Evolutionary conservation across 1,140 invertebrate genomes (phyloP), one percentile per base, ranked within the genome.

Genomic region (Cyrtorhinus lividipennis): DNA sequence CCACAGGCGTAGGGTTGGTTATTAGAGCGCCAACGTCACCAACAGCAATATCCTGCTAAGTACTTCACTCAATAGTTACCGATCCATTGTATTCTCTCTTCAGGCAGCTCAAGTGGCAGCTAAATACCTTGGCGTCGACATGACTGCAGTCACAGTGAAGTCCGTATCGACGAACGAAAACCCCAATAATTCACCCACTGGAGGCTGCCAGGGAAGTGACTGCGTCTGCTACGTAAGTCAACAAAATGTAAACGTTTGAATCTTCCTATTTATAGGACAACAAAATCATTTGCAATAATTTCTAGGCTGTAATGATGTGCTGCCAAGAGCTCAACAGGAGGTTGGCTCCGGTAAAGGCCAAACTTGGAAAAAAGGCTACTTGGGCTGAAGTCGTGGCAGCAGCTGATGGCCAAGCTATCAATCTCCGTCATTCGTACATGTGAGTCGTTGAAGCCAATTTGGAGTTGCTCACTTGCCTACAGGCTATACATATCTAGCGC

Each of bases 41-140:
- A n/a, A n/a, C n/a, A n/a, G n/a, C n/a, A n/a, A n/a, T n/a, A n/a
- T n/a, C n/a, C n/a, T n/a, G n/a, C n/a, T n/a, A n/a, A n/a, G n/a
- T n/a, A n/a, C n/a, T n/a, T n/a, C n/a, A n/a, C n/a, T n/a, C n/a
- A n/a, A n/a, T n/a, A n/a, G n/a, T n/a, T n/a, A n/a, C n/a, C n/a
- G n/a, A n/a, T n/a, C n/a, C n/a, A n/a, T n/a, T n/a, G n/a, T n/a
- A n/a, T n/a, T n/a, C n/a, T 64, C 48, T 46, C 53, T 62, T 56
- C 63, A 89, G 83, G 78, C 82, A 10, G 82, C 83, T 20, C 89
- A 92, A 79, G 82, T 86, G 1, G 85, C 80, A 62, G 87, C 88
- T 0, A 79, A 85, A 69, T 79, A 77, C 1, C 71, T 93, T 2
- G 83, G 83, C 8, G 82, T 92, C 48, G 81, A 85, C 18, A 62